Conservation (phyloP, 2,888 invertebrate genomes). For the Caenorhabditis angaria region DNA sequence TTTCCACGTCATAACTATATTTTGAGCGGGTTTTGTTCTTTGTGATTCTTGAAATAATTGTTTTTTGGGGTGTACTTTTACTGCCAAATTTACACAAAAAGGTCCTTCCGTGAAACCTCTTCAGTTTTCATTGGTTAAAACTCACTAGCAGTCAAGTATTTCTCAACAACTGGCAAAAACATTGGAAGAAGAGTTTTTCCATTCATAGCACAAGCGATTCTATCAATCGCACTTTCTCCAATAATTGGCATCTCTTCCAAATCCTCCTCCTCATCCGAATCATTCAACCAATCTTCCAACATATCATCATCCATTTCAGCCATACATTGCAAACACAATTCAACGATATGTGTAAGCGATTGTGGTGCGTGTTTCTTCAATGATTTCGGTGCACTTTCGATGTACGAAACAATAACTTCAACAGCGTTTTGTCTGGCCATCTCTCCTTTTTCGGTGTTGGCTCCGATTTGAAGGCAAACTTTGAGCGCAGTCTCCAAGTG, state of each 20-base stretch:
- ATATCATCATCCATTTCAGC: slow-evolving; percentile 92
- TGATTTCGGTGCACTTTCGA: slow-evolving; percentile 95
- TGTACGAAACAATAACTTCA: slow-evolving; percentile 84
- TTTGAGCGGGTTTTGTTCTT: too few species aligned
- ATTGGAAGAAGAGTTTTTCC: slow-evolving; percentile 90
- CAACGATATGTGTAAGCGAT: slow-evolving; percentile 82
- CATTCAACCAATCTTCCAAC: slow-evolving; percentile 83
- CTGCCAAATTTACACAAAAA: too few species aligned
- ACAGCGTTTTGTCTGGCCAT: slow-evolving; percentile 88
- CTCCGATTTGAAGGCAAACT: slow-evolving; percentile 80
- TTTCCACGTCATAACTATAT: too few species aligned
- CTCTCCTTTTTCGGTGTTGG: slow-evolving; percentile 73
- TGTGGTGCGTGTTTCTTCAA: slow-evolving; percentile 89
- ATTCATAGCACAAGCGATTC: slow-evolving; percentile 95
- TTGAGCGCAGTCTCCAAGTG: slow-evolving; percentile 87
- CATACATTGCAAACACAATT: slow-evolving; percentile 90
- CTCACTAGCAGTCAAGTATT: slow-evolving; percentile 12
- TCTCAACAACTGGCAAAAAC: slow-evolving; percentile 39
- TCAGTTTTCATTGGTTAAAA: not conserved
- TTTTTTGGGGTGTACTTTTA: too few species aligned
- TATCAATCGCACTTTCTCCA: slow-evolving; percentile 94
- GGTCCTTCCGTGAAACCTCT: not conserved
- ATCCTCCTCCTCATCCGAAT: slow-evolving; percentile 86
- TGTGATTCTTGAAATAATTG: too few species aligned
- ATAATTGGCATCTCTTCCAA: slow-evolving; percentile 89